These are phyloP conservation scores for Lethenteron reissneri DNA, from an alignment of 2,113 vertebrate genomes.

Conservation along the genomic window DNA sequence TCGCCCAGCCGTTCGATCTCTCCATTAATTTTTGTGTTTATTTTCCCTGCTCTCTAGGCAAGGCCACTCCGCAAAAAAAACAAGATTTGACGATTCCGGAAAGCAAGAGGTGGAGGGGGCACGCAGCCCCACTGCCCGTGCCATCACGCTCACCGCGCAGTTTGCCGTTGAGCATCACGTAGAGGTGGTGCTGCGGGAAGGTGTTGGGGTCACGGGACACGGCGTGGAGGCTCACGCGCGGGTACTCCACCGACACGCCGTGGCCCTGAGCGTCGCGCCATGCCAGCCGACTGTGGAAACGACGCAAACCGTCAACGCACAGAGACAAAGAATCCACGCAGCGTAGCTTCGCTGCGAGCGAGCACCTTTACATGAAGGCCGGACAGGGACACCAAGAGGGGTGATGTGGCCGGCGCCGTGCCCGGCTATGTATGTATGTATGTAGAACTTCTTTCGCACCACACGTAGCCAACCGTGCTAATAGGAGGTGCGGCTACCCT, in stretches of 20 bases:
- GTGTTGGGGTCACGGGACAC: constrained; percentile 55
- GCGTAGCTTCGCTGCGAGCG: neutral
- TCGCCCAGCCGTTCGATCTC: too few species aligned
- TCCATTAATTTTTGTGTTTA: too few species aligned
- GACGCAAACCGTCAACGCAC: neutral
- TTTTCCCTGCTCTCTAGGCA: too few species aligned
- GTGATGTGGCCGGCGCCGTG: neutral
- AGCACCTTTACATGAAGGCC: neutral
- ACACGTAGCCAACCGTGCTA: too few species aligned
- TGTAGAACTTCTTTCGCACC: too few species aligned
- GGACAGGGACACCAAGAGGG: too few species aligned
- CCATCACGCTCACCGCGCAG: constrained; percentile 32
- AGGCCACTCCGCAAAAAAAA: too few species aligned
- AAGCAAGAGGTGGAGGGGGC: too few species aligned
- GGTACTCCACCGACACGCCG: constrained; percentile 77
- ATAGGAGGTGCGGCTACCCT: too few species aligned
- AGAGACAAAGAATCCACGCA: neutral
- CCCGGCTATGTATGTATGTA: neutral
- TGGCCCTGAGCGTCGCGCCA: constrained; percentile 67
- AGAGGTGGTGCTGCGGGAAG: constrained; percentile 68
- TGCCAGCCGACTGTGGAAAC: constrained; percentile 36
- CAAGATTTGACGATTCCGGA: too few species aligned
- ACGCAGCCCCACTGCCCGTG: too few species aligned
- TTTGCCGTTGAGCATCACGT: constrained; percentile 81
- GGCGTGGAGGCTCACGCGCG: constrained; percentile 69